A percentile compares a stretch with the other conserved stretches of the same genome.
Conservation (phyloP, 2,888 invertebrate species). For the Synanthedon myopaeformis region DNA sequence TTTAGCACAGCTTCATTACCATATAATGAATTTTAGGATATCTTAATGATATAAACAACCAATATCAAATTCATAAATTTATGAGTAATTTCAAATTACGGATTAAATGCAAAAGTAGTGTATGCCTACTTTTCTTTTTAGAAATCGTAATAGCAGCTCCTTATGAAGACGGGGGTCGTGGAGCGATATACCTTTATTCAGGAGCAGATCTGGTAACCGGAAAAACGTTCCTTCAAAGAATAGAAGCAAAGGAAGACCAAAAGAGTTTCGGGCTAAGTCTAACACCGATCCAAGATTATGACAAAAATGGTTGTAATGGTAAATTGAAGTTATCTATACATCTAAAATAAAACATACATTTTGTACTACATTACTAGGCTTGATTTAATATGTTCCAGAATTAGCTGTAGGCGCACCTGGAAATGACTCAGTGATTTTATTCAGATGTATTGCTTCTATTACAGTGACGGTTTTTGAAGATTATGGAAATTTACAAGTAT, state of each 20-base stretch:
- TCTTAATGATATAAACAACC: no score
- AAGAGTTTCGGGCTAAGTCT: conserved; percentile 30
- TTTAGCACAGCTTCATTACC: no score
- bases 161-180: conserved; percentile 27
- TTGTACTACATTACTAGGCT: no score
- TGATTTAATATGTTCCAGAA: conserved; percentile 18
- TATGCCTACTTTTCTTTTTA: conserved; percentile 9
- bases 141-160: conserved; percentile 46
- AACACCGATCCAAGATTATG: conserved; percentile 18
- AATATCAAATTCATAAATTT: neutral
- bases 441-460: conserved; percentile 28
- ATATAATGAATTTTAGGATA: no score
- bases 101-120: no score
- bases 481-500: conserved; percentile 23
- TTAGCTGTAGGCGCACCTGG: conserved; percentile 41
- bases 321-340: neutral
- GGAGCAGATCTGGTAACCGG: conserved; percentile 19
- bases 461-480: conserved; percentile 14
- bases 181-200: conserved; percentile 41
- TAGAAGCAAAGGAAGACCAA: conserved; percentile 8
- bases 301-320: conserved; percentile 39
- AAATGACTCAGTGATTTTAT: conserved; percentile 22
- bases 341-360: no score
- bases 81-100: no score
- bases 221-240: conserved; percentile 16